Evolutionary conservation across 92 coral and sea anemone genomes (phyloP).

Genomic region (Epizoanthus stellaris): DNA sequence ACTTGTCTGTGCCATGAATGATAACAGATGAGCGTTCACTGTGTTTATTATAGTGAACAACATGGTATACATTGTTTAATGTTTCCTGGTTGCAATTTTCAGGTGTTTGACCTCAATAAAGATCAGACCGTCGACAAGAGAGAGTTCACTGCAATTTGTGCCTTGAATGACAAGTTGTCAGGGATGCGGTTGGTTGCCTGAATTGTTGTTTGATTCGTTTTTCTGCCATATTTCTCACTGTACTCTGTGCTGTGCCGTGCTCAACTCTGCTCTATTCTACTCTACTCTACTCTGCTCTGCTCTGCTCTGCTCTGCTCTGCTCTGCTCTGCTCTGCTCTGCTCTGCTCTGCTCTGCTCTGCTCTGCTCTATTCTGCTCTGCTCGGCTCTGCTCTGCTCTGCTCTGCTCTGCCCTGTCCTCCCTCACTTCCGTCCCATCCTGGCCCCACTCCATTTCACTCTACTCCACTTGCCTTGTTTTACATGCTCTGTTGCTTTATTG

Average conservation of each 20-base stretch:
- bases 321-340: neutral
- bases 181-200: conserved; percentile 72
- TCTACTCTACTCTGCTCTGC: neutral
- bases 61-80: neutral
- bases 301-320: neutral
- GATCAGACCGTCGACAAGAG: conserved; percentile 87
- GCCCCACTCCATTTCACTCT: no score
- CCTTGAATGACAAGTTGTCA: conserved; percentile 84
- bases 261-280: neutral
- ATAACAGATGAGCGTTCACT: no score
- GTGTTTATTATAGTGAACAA: no score
- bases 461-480: no score
- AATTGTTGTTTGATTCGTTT: neutral
- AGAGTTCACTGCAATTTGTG: conserved; percentile 94
- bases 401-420: no score
- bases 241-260: neutral
- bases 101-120: conserved; percentile 98
- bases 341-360: neutral
- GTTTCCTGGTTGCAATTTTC: neutral
- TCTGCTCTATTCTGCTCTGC: no score
- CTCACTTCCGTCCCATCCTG: no score
- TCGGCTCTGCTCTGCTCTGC: no score
- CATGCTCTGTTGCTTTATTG: no score
- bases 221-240: neutral
- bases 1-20: no score